Conservation (phyloP, 2,113 vertebrate species). For the Melanotaenia duboulayi region DNA sequence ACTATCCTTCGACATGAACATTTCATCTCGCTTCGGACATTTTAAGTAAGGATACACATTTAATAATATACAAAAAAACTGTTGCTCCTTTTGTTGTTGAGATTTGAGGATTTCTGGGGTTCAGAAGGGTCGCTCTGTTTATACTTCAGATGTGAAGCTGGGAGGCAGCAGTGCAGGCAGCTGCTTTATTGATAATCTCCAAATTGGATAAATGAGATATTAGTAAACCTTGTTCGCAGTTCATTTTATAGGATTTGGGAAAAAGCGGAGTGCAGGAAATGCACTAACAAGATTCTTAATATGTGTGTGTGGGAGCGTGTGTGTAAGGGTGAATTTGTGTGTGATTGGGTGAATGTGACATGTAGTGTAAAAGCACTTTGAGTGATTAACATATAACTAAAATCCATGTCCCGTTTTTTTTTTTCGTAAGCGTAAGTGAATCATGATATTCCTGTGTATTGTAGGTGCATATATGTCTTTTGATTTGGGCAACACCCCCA, state of each 20-base stretch:
- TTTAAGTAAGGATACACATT: not conserved
- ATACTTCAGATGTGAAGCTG: conserved; percentile 18
- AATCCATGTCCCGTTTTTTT: too few relatives aligned
- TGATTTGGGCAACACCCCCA: conserved; percentile 9
- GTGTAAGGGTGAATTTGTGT: not conserved
- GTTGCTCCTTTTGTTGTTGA: not conserved
- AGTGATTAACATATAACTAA: too few relatives aligned
- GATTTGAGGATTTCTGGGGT: not conserved
- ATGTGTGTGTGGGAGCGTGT: not conserved
- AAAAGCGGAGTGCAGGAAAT: not conserved
- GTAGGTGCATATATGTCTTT: not conserved
- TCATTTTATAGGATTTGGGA: conserved; percentile 43
- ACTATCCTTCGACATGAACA: not conserved
- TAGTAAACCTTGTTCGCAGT: conserved; percentile 61
- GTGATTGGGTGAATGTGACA: not conserved
- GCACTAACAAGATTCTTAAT: conserved; percentile 29
- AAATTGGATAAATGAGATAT: conserved; percentile 69
- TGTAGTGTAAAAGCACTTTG: too few relatives aligned
- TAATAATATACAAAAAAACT: not conserved
- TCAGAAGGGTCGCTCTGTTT: conserved; percentile 18
- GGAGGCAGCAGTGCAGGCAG: conserved; percentile 19
- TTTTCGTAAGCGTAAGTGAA: too few relatives aligned
- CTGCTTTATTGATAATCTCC: conserved; percentile 42
- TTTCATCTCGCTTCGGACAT: not conserved
- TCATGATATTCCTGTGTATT: too few relatives aligned